phyloP scores from a whole-genome alignment of 2,888 invertebrate species.

The Andrena praecox region DNA sequence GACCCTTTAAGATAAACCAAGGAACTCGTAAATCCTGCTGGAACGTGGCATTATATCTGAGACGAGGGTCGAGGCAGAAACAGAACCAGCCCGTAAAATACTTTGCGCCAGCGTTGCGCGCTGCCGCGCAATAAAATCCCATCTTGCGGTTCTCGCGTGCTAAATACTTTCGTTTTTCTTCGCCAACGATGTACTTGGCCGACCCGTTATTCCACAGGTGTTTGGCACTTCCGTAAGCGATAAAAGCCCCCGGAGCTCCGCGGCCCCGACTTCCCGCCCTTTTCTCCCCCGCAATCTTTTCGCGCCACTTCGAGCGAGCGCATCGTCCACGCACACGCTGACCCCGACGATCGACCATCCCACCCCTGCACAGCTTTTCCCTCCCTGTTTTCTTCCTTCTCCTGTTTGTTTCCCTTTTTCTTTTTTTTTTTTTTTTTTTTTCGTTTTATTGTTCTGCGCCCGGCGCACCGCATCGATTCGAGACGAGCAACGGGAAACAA shows the following conservation, averaged over 20 bases:
- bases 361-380: constrained; percentile 3
- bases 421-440: neutral
- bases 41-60: constrained; percentile 23
- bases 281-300: constrained; percentile 75
- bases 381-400: neutral
- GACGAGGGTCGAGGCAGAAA: neutral
- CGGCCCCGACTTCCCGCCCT: constrained; percentile 80
- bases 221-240: constrained; percentile 84
- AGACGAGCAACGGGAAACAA: constrained; percentile 62
- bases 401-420: neutral
- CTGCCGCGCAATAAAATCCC: constrained; percentile 66
- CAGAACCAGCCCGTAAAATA: constrained; percentile 19
- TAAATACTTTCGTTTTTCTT: constrained; percentile 81
- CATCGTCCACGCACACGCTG: constrained; percentile 48
- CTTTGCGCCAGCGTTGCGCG: constrained; percentile 31
- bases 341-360: constrained; percentile 42
- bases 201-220: constrained; percentile 84
- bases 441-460: constrained; percentile 26
- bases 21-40: constrained; percentile 21
- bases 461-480: constrained; percentile 45
- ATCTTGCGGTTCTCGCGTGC: constrained; percentile 73
- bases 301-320: constrained; percentile 60
- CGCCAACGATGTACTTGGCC: constrained; percentile 80
- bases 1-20: constrained; percentile 12
- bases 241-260: constrained; percentile 80